A percentile compares a stretch with the other conserved stretches of the same genome.
Evolutionary conservation across 2,797 vertebrate genomes (phyloP).

Genomic region (Nyctibius grandis): DNA sequence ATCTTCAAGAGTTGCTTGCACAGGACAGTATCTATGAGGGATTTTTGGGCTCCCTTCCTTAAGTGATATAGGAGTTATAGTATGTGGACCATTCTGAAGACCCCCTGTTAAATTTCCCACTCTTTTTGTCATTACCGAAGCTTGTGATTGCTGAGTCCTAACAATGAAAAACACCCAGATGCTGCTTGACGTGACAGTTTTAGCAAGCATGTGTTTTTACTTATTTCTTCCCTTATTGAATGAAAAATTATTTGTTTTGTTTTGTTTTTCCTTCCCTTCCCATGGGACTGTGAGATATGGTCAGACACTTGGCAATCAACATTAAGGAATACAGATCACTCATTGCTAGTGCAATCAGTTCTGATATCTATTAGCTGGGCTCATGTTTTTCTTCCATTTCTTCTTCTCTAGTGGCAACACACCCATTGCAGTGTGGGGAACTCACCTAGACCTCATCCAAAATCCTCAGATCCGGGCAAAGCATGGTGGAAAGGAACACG

Average conservation of each 20-base stretch:
- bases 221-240: background rate
- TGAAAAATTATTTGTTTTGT: background rate
- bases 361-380: background rate
- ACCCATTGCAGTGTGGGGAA: conserved; percentile 92
- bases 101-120: background rate
- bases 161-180: background rate
- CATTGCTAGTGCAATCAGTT: background rate
- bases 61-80: background rate
- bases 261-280: background rate
- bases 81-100: background rate
- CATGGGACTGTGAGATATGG: rapidly evolving
- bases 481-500: conserved; percentile 88
- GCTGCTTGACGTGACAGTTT: background rate
- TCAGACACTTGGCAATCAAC: background rate
- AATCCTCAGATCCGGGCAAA: conserved; percentile 95
- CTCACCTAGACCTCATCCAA: conserved; percentile 96
- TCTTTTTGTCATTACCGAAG: background rate
- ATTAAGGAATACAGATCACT: background rate
- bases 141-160: background rate
- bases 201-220: background rate
- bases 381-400: background rate
- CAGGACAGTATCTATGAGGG: background rate
- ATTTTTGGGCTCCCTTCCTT: background rate
- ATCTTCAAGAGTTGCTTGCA: background rate
- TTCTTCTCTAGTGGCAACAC: conserved; percentile 85